Base-by-base conservation (phyloP, 1,140 invertebrate genomes). In the Camponotus vicinus region DNA sequence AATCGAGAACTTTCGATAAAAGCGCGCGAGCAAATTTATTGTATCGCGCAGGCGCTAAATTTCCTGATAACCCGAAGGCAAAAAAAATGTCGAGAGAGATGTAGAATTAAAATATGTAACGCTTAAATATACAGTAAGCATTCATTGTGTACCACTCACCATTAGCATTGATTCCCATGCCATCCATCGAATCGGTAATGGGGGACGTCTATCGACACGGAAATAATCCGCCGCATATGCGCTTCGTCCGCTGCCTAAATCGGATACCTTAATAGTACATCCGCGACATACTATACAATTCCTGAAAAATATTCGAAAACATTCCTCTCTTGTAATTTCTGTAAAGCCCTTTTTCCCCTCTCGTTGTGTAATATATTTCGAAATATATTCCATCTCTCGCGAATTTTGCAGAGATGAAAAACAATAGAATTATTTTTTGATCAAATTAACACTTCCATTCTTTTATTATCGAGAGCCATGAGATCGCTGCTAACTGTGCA, bases 231-330 rank as follows among this genome's bases (percentile, higher is more conserved):
- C 95, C 63, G 95, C 95, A 94, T 98, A 98, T n/a, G 97, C 93
- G 89, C 95, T 96, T 57, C 97, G 95, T 91, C 96, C 96, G 90
- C 97, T 96, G 37, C 97, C 97, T 85, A 98, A 96, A 94, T 98
- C 98, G 61, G 97, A 97, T 83, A 98, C 97, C 95, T 98, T 98
- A 84, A 98, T 97, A 45, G 96, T 96, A 90, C 97, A 97, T 88
- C 97, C 96, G 89, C 97, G 96, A 87, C 97, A 97, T 86, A 98
- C 97, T 80, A 98, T 96, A 94, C 98, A 98, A 96, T 98, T 98
- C 91, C 98, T 98, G 95, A 77, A 67, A 69, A 86, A 86, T 13
- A 61, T 59, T n/a, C 4, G 9, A 21, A 82, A 71, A 70, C 34
- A 15, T 59, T 49, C 9, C 37, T 45, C 52, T 34, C 49, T 82